Percentiles rank a stretch among this genome's conserved stretches.
These are phyloP conservation scores for Rhinoraja longicauda DNA, from an alignment of 2,797 vertebrate genomes.

Conservation along the genomic window DNA sequence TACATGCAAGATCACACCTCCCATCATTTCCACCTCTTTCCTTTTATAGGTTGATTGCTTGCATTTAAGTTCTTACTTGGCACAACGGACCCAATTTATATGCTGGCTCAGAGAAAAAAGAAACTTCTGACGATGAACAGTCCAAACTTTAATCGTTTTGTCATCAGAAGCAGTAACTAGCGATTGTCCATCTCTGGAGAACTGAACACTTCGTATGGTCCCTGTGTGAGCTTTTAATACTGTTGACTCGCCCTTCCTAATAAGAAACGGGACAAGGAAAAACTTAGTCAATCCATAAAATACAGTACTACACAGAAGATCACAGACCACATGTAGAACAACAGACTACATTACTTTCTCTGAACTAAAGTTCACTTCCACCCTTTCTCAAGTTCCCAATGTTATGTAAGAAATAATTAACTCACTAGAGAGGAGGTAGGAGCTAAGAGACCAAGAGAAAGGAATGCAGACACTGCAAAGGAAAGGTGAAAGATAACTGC, in stretches of 20 bases:
- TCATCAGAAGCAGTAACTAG: constrained; percentile 92
- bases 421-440: too few species aligned
- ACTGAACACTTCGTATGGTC: constrained; percentile 82
- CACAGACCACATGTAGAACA: not conserved
- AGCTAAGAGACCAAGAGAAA: not conserved
- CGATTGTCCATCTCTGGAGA: constrained; percentile 81
- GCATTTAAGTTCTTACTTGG: constrained; percentile 62
- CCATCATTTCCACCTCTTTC: not conserved
- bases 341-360: not conserved
- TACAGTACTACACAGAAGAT: constrained; percentile 19
- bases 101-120: constrained; percentile 88
- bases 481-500: not conserved
- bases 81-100: constrained; percentile 97
- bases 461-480: not conserved
- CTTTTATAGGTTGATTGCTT: not conserved
- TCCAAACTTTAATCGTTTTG: constrained; percentile 94
- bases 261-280: constrained; percentile 33
- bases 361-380: not conserved
- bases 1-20: not conserved
- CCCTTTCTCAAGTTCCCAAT: not conserved
- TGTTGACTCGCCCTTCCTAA: constrained; percentile 83
- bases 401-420: not conserved
- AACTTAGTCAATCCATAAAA: constrained; percentile 10
- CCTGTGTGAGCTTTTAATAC: constrained; percentile 83
- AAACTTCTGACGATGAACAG: constrained; percentile 86